These are phyloP conservation scores for Phortica okadai DNA, from an alignment of 2,888 invertebrate species.

Conservation along the genomic window DNA sequence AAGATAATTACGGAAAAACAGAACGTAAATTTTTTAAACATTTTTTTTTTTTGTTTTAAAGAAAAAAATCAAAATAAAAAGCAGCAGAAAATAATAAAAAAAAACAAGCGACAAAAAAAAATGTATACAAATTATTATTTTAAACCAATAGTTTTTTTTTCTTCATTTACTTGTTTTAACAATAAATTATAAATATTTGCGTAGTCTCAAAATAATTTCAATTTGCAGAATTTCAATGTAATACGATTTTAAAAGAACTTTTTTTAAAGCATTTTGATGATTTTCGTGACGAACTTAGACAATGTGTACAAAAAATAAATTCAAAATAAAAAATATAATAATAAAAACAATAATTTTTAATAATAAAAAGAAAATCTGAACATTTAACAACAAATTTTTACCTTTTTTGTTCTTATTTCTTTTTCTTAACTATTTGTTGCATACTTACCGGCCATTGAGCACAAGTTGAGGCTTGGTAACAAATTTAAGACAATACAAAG, in stretches of 20 bases:
- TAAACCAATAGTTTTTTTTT: conserved; percentile 19
- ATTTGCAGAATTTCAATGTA: conserved; percentile 27
- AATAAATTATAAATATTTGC: conserved; percentile 1
- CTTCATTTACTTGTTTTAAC: background rate
- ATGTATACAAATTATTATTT: conserved; percentile 9
- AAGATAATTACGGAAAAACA: conserved; percentile 46
- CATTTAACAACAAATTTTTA: background rate
- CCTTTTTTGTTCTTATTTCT: background rate
- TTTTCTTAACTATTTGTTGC: background rate
- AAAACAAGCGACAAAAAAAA: background rate
- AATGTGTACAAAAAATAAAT: conserved; percentile 33
- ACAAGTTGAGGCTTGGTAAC: background rate
- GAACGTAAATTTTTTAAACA: conserved; percentile 45
- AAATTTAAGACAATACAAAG: background rate
- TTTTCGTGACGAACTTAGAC: conserved; percentile 71
- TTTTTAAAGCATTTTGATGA: conserved; percentile 72
- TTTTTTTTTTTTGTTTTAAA: conserved; percentile 24
- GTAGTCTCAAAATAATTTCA: conserved; percentile 26
- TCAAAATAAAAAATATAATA: conserved; percentile 22
- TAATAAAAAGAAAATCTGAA: background rate
- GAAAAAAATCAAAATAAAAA: conserved; percentile 38
- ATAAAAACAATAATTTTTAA: conserved; percentile 4
- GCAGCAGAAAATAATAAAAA: background rate
- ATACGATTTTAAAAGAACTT: background rate
- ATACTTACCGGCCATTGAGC: background rate